Evolutionary conservation across 1,140 invertebrate genomes (phyloP), one percentile per base, ranked within the genome.

Genomic region (Nomia melanderi): DNA sequence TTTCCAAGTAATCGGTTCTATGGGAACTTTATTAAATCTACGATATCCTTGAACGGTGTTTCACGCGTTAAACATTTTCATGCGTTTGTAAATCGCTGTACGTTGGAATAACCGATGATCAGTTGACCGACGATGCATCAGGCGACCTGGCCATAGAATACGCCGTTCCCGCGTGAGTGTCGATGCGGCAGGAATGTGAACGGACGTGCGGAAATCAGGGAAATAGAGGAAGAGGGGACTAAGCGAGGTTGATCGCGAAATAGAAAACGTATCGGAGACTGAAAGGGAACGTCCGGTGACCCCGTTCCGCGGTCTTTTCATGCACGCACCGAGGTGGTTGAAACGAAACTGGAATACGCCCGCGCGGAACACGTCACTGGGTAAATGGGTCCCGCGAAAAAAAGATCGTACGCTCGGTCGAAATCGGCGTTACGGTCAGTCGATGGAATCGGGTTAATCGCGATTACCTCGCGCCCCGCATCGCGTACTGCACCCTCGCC

Each of bases 271-370:
- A 66, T 56, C 62, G 23, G 53, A 9, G 62, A 17, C 8, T 74
- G 62, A 74, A 74, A 74, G 50, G 62, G 36, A 66, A 74, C 33
- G 41, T 74, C 50, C 62, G 50, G 62, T 74, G 71, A 65, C 71
- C 71, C 62, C 65, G 50, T 65, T 74, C 53, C 62, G 23, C 11
- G 0, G 12, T 17, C 62, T 44, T 74, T 74, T 74, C 62, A 56
- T 65, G 44, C 44, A 64, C 71, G 50, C 27, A 31, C 11, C 14
- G 14, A 27, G 62, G n/a, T 65, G 62, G 23, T 9, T 41, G 47
- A 41, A 65, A 31, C 62, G 62, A 56, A 73, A 73, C 33, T 66
- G 36, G 27, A 23, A 74, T 74, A 31, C 36, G 23, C 33, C 33
- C 20, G 20, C 60, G 6, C 62, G 33, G 59, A 64, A 41, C 53